Conservation (phyloP, 2,113 vertebrate species). For the Loxodonta africana region DNA sequence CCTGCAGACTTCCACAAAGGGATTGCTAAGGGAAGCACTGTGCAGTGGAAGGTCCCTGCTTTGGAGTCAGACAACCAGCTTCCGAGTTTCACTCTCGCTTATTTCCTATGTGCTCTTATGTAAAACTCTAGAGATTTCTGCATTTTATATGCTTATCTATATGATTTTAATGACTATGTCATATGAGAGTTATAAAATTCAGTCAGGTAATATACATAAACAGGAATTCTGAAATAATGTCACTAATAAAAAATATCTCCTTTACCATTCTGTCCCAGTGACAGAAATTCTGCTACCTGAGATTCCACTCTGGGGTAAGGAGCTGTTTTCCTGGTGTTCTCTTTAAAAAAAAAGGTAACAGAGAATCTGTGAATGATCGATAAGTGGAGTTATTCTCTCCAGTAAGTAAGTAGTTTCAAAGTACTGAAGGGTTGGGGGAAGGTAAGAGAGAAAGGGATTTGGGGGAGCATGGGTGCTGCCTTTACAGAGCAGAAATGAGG, state of each 20-base stretch:
- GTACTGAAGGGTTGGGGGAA: neutral
- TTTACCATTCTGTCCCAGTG: neutral
- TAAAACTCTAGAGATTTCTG: neutral
- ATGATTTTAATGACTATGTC: neutral
- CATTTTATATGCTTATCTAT: neutral
- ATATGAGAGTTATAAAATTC: neutral
- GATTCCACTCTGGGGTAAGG: neutral
- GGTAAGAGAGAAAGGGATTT: neutral
- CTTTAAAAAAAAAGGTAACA: neutral
- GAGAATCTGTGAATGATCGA: neutral
- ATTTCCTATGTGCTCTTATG: neutral
- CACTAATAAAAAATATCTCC: neutral
- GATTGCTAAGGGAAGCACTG: neutral
- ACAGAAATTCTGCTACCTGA: slow-evolving; percentile 26
- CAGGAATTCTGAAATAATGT: slow-evolving; percentile 16
- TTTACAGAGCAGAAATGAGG: neutral
- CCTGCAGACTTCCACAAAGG: neutral
- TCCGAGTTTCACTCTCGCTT: neutral
- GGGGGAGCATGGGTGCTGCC: neutral
- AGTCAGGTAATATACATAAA: neutral
- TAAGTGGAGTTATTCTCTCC: neutral
- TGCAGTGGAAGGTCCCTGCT: neutral
- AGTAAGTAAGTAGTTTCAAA: neutral
- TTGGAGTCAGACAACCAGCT: slow-evolving; percentile 12
- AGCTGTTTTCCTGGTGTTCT: neutral